Base-by-base conservation (phyloP, 2,888 invertebrate species). In the Drosophila affinis region DNA sequence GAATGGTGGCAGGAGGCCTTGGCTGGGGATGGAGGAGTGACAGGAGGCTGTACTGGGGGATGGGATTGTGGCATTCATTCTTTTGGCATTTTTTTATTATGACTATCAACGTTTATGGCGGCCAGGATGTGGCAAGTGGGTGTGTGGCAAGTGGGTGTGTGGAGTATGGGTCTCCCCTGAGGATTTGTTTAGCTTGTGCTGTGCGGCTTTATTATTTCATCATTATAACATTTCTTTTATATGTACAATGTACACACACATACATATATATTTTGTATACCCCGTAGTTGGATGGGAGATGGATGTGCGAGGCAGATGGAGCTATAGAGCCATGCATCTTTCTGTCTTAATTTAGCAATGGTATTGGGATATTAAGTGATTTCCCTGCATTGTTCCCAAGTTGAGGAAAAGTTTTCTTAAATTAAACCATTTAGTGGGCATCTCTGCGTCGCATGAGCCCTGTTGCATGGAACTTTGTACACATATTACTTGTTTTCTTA, bases 141-240 rank as follows among this genome's bases (percentile, higher is more conserved):
- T 32, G n/a, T 51, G 51, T 29, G 27, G n/a, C n/a, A n/a, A n/a
- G n/a, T n/a, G n/a, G n/a, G n/a, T n/a, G n/a, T 5, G 5, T 34
- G 34, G 14, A 14, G 34, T 39, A 2, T 12, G 34, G 34, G 52
- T 18, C 72, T 71, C 72, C 72, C 57, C 58, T 39, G 39, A 58
- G 73, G 54, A 64, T 64, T 72, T 63, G 24, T 64, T 57, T 47
- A 44, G 49, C 54, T 64, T 57, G 39, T 62, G 51, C 59, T 77
- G 39, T 39, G 80, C 52, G 81, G 85, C 77, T 87, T 81, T 87
- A 87, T 87, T 83, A 87, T 83, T 87, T 84, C 87, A 87, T 83
- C 87, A 82, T 82, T 83, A 87, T 83, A 81, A 77, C 76, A 79
- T 77, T 75, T 76, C 79, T 65, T 73, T 53, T 34, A 60, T 62